A percentile compares a stretch with the other conserved stretches of the same genome.
Conservation (phyloP, 2,113 vertebrate genomes). For the Elachura formosa region DNA sequence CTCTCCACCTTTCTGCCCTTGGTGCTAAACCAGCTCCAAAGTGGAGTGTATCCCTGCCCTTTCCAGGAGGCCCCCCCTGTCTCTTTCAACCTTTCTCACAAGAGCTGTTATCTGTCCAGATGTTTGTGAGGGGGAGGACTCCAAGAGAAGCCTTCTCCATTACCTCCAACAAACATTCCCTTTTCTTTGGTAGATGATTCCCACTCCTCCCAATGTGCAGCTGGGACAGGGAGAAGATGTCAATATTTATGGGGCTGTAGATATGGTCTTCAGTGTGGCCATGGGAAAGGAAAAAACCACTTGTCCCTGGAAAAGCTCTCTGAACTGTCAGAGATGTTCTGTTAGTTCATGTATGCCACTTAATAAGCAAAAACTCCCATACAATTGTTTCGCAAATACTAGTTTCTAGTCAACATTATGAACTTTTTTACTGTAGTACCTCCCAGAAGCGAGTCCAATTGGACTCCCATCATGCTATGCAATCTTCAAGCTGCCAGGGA, state of each 20-base stretch:
- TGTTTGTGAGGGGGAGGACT: slow-evolving; percentile 46
- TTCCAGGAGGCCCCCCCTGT: background rate
- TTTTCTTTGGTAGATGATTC: background rate
- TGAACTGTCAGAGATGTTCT: background rate
- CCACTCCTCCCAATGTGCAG: slow-evolving; percentile 40
- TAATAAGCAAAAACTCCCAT: slow-evolving; percentile 24
- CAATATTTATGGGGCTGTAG: background rate
- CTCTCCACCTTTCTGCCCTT: background rate
- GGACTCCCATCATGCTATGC: background rate
- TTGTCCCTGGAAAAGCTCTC: background rate
- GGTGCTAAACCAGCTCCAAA: background rate
- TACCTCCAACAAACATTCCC: slow-evolving; percentile 22
- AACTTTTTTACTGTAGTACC: slow-evolving; percentile 29
- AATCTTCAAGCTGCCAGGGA: slow-evolving; percentile 28
- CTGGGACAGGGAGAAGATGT: slow-evolving; percentile 12
- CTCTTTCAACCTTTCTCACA: background rate
- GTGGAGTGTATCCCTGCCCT: background rate
- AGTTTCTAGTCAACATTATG: background rate
- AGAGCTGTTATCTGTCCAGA: slow-evolving; percentile 40
- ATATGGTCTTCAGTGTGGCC: background rate
- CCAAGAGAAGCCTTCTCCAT: background rate
- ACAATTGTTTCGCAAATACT: slow-evolving; percentile 6
- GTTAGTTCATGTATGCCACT: background rate
- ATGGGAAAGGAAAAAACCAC: background rate
- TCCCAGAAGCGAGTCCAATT: background rate